Evolutionary conservation across 2,888 invertebrate genomes (phyloP).

Genomic region (Noctua comes): DNA sequence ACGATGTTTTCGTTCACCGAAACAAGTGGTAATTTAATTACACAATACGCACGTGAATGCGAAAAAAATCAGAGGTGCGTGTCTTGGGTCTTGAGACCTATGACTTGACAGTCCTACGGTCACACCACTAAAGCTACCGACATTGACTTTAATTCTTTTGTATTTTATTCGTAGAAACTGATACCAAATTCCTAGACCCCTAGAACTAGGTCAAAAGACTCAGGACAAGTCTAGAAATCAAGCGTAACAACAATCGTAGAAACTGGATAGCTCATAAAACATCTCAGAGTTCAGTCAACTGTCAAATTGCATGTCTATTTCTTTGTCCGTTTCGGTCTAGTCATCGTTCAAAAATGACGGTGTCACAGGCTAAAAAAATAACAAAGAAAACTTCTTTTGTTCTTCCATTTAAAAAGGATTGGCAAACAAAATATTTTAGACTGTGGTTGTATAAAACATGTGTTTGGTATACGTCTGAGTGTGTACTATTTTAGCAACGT

Average conservation of each 20-base stretch:
- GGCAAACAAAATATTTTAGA: constrained; percentile 45
- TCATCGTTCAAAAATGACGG: constrained; percentile 57
- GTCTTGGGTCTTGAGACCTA: too few relatives aligned
- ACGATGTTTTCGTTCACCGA: too few relatives aligned
- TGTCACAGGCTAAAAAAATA: constrained; percentile 68
- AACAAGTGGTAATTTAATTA: too few relatives aligned
- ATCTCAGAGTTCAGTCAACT: constrained; percentile 73
- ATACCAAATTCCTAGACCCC: not conserved
- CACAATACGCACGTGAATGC: too few relatives aligned
- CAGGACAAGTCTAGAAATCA: constrained; percentile 27
- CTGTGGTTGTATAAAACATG: constrained; percentile 61
- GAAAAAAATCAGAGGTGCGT: too few relatives aligned
- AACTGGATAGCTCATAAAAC: constrained; percentile 35
- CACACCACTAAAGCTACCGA: too few relatives aligned
- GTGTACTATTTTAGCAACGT: constrained; percentile 58
- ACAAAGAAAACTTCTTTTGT: constrained; percentile 48
- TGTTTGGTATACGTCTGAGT: constrained; percentile 57
- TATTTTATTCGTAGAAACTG: not conserved
- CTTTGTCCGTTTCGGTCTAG: constrained; percentile 71
- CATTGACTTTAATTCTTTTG: not conserved
- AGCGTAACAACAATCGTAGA: constrained; percentile 17
- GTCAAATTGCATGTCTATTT: constrained; percentile 68
- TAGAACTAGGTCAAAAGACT: constrained; percentile 35
- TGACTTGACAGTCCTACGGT: too few relatives aligned
- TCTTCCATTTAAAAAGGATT: constrained; percentile 44